phyloP scores from a whole-genome alignment of 2,113 vertebrate genomes.

The Oncorhynchus keta region DNA sequence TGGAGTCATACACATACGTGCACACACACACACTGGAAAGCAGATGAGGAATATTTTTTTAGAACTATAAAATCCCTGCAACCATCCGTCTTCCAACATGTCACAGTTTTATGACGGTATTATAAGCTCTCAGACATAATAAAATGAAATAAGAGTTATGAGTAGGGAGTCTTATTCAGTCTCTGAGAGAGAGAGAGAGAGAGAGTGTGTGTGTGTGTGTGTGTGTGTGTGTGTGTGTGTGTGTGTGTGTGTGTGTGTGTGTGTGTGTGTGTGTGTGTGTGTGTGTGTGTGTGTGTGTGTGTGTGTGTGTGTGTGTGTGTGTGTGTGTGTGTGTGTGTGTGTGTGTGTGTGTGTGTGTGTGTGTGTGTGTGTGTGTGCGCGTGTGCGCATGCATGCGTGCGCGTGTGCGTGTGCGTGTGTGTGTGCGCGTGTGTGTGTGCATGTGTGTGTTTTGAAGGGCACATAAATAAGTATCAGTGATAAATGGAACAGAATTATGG shows the following conservation, averaged over 20 bases:
- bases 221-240: too few species aligned
- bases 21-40: neutral
- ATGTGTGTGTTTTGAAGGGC: neutral
- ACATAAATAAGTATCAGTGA: constrained; percentile 7
- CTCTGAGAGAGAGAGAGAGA: neutral
- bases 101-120: constrained; percentile 15
- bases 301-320: too few species aligned
- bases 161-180: neutral
- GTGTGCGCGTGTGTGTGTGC: too few species aligned
- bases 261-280: too few species aligned
- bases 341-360: too few species aligned
- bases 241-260: too few species aligned
- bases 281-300: too few species aligned
- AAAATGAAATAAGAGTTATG: neutral
- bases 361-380: too few species aligned
- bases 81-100: neutral
- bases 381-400: too few species aligned
- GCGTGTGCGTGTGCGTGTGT: too few species aligned
- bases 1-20: neutral
- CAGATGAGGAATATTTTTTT: neutral
- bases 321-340: neutral
- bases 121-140: constrained; percentile 4
- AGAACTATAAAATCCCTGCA: neutral
- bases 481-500: constrained; percentile 1
- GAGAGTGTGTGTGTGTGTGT: neutral